Evolutionary conservation across 2,113 vertebrate genomes (phyloP).

Genomic region (Vulpes lagopus): DNA sequence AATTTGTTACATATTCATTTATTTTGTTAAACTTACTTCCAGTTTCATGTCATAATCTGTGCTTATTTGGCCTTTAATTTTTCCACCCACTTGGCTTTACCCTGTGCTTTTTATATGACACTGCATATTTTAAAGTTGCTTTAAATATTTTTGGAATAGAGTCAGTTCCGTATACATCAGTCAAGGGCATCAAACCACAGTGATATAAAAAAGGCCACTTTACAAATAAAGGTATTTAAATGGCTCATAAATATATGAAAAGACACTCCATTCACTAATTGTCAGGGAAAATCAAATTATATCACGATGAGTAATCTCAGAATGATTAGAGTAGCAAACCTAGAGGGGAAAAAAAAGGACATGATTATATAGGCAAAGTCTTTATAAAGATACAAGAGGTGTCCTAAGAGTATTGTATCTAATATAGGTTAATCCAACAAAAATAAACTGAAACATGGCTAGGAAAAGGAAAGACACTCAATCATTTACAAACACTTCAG

Average conservation of each 20-base stretch:
- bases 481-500: not conserved
- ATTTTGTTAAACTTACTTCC: not conserved
- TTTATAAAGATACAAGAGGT: not conserved
- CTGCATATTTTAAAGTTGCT: not conserved
- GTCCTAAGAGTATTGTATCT: not conserved
- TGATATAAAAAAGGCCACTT: not conserved
- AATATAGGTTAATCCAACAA: not conserved
- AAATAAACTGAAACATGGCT: not conserved
- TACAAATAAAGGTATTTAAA: not conserved
- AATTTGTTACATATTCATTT: not conserved
- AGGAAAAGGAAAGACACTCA: not conserved
- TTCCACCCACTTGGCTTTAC: not conserved
- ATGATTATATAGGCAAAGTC: not conserved
- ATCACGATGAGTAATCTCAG: not conserved
- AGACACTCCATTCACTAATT: not conserved
- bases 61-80: not conserved
- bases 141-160: not conserved
- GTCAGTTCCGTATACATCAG: not conserved
- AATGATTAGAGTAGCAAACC: not conserved
- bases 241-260: not conserved
- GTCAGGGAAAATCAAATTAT: not conserved
- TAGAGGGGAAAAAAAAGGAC: not conserved
- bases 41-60: not conserved
- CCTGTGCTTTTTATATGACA: not conserved
- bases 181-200: not conserved